Conservation (phyloP, 2,797 vertebrate genomes). For the Anguilla pacifica region DNA sequence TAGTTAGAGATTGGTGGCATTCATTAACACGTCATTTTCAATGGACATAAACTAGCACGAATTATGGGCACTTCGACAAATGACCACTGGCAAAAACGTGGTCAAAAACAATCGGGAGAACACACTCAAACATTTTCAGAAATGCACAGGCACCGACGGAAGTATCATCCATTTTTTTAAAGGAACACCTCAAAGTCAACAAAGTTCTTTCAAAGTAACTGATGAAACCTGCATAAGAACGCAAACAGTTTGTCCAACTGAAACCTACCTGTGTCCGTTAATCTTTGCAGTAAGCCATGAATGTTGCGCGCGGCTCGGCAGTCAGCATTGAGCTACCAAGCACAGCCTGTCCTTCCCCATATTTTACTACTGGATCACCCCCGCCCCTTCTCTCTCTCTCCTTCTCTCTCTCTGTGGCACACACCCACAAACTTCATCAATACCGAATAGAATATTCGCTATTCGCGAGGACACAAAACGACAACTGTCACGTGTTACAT, state of each 20-base stretch:
- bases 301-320: not conserved
- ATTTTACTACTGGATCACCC: constrained; percentile 13
- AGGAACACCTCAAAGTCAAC: not conserved
- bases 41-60: not conserved
- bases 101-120: not conserved
- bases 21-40: not conserved
- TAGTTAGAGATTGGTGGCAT: not conserved
- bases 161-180: not conserved
- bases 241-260: not conserved
- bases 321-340: not conserved
- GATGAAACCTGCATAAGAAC: not conserved
- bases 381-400: constrained; percentile 1
- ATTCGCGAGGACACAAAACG: not conserved
- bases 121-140: not conserved
- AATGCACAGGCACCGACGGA: not conserved
- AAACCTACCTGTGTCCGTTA: not conserved
- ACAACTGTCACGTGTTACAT: not conserved
- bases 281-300: not conserved
- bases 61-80: not conserved
- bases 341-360: not conserved
- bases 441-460: not conserved
- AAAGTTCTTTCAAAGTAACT: not conserved
- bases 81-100: not conserved
- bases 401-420: not conserved
- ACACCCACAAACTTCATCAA: constrained; percentile 15